These are phyloP conservation scores for Spinus olivaceus DNA, from an alignment of 2,797 vertebrate genomes.

Conservation along the genomic window DNA sequence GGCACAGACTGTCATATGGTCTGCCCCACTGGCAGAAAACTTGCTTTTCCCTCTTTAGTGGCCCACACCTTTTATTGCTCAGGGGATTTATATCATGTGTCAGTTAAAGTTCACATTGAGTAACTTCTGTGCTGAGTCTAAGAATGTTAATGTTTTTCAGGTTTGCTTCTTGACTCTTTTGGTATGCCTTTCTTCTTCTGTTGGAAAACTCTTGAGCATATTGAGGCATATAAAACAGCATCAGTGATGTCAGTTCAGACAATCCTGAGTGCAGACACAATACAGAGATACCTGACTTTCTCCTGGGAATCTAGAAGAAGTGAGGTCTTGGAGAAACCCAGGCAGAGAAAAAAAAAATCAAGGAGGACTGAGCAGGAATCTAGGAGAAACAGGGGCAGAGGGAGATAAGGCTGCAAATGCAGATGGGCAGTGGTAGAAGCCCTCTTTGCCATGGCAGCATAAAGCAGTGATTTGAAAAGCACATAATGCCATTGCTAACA, in stretches of 20 bases:
- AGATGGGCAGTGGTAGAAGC: background rate
- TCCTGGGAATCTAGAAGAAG: background rate
- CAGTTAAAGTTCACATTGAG: background rate
- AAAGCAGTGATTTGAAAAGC: conserved; percentile 7
- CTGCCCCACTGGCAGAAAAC: background rate
- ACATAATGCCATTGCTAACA: conserved; percentile 28
- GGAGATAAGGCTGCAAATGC: background rate
- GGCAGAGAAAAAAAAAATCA: background rate
- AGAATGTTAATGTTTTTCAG: background rate
- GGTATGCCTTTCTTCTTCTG: background rate
- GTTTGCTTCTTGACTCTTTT: background rate
- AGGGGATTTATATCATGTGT: background rate
- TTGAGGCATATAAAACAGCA: background rate
- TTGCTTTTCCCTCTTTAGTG: background rate
- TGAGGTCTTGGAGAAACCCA: background rate
- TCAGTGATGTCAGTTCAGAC: background rate
- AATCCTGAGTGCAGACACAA: background rate
- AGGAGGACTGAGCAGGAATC: background rate
- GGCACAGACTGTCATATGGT: background rate
- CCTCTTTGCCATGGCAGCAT: background rate
- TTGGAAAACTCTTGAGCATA: background rate
- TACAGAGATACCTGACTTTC: background rate
- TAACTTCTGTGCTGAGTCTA: background rate
- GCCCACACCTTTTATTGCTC: background rate
- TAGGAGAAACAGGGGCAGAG: background rate